Conservation (phyloP, 2,888 invertebrate species). For the Megaustenia siamemsis region DNA sequence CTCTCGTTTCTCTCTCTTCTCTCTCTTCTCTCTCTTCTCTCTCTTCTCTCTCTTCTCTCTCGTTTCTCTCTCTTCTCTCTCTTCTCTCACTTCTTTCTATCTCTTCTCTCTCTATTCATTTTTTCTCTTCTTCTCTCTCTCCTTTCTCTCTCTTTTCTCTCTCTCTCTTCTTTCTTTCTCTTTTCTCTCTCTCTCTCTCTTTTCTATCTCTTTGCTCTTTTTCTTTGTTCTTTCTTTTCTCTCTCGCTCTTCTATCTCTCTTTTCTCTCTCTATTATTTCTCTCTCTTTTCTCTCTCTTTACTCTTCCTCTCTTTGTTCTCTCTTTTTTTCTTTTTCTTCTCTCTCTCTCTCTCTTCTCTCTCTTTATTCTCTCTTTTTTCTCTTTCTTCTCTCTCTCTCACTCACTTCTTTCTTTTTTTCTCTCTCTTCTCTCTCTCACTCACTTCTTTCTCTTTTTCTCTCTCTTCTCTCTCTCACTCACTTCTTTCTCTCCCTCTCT, state of each 20-base stretch:
- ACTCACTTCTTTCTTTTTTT: not conserved
- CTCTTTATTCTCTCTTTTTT: not conserved
- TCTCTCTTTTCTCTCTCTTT: not conserved
- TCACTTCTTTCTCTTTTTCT: not conserved
- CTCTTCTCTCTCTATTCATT: conserved; percentile 2
- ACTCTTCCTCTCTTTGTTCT: not conserved
- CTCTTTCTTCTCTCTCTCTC: too few species aligned
- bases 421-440: not conserved
- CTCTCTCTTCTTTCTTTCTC: not conserved
- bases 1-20: not conserved
- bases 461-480: not conserved
- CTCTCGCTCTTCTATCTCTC: not conserved
- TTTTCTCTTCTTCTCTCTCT: not conserved
- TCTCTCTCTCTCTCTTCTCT: not conserved
- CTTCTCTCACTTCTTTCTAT: not conserved
- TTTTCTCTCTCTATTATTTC: not conserved
- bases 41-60: not conserved
- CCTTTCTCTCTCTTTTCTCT: not conserved
- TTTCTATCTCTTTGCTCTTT: not conserved
- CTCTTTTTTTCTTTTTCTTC: not conserved
- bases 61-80: not conserved
- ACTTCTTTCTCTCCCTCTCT: not conserved
- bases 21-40: not conserved
- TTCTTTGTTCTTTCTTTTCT: not conserved
- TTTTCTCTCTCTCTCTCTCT: not conserved